phyloP scores from a whole-genome alignment of 2,113 vertebrate genomes.

The Proterorhinus semilunaris region DNA sequence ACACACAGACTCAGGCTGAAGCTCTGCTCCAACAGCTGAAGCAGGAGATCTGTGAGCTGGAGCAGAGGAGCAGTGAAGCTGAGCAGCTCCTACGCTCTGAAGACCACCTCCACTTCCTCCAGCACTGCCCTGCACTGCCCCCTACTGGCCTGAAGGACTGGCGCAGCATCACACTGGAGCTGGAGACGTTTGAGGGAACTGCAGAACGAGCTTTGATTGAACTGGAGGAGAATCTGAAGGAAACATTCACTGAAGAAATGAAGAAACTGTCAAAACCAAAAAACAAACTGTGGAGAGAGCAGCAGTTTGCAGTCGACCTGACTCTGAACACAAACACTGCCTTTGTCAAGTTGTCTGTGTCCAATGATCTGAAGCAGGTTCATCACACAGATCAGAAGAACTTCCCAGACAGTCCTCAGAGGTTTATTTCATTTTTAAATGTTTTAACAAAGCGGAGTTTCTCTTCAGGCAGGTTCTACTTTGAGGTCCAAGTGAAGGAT shows the following conservation, averaged over 20 bases:
- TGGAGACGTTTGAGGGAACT: conserved; percentile 8
- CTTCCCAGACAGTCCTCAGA: background rate
- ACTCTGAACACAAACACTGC: conserved; percentile 2
- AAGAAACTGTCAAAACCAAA: background rate
- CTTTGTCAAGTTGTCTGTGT: background rate
- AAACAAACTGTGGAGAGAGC: background rate
- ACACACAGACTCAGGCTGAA: conserved; percentile 2
- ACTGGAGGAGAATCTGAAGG: conserved; percentile 8
- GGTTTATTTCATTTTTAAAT: background rate
- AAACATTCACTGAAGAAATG: background rate
- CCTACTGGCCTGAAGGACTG: too few relatives aligned
- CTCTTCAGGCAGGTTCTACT: background rate
- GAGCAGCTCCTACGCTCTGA: background rate
- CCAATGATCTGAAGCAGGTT: background rate
- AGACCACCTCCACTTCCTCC: conserved; percentile 18
- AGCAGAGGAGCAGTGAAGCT: background rate
- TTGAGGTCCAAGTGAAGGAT: background rate
- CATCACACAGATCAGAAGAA: background rate
- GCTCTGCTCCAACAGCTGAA: background rate
- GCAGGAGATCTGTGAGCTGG: conserved; percentile 1
- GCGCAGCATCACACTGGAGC: conserved; percentile 1
- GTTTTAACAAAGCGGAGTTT: background rate
- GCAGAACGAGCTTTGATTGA: background rate
- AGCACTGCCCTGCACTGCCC: background rate
- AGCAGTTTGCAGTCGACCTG: background rate